These are phyloP conservation scores for Asobara japonica DNA, from an alignment of 1,140 invertebrate species.

Conservation along the genomic window DNA sequence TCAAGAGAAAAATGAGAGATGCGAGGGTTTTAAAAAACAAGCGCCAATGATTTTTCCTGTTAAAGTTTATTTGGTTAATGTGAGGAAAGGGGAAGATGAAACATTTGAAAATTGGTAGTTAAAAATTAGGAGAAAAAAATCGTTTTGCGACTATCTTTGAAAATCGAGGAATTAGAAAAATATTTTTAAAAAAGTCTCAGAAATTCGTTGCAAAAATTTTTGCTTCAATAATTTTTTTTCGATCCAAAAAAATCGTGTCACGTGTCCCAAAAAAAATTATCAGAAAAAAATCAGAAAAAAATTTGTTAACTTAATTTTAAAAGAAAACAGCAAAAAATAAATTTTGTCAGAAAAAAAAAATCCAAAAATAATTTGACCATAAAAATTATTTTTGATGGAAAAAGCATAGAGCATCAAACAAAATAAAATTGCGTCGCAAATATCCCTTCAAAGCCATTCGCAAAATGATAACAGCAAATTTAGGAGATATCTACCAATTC, in stretches of 20 bases:
- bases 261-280: too few species aligned
- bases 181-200: neutral
- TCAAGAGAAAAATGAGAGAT: neutral
- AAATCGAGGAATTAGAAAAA: neutral
- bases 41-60: constrained; percentile 1
- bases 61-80: neutral
- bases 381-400: neutral
- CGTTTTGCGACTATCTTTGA: neutral
- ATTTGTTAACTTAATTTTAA: too few species aligned
- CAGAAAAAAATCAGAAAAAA: too few species aligned
- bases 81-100: neutral
- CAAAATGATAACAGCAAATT: neutral
- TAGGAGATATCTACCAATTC: neutral
- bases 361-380: too few species aligned
- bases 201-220: too few species aligned
- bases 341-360: too few species aligned
- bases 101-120: neutral
- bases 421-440: too few species aligned
- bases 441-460: neutral
- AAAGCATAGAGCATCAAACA: too few species aligned
- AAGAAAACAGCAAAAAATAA: too few species aligned
- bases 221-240: too few species aligned
- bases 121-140: neutral
- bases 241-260: too few species aligned
- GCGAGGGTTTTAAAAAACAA: neutral